These are phyloP conservation scores for Amazona vittata DNA, from an alignment of 2,113 vertebrate genomes.

Conservation along the genomic window DNA sequence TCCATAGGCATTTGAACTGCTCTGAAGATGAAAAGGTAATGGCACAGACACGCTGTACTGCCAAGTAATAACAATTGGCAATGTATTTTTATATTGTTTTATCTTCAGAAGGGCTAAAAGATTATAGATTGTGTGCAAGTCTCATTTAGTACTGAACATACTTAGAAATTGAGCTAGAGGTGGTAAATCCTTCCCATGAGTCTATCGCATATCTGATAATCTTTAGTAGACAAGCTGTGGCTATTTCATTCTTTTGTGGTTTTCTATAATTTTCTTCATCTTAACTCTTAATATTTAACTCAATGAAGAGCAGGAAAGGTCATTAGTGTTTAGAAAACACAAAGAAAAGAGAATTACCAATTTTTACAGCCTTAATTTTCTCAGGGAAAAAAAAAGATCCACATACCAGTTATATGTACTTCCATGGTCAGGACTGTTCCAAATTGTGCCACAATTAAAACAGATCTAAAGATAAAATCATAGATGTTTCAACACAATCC, in stretches of 20 bases:
- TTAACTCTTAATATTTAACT: background rate
- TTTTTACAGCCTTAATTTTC: background rate
- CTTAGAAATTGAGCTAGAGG: background rate
- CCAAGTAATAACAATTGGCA: background rate
- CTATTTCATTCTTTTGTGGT: background rate
- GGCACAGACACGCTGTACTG: background rate
- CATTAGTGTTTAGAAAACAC: background rate
- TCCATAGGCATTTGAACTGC: background rate
- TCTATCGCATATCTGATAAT: background rate
- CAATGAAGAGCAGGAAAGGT: background rate
- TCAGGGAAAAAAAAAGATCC: background rate
- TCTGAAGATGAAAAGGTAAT: background rate
- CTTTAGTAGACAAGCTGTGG: background rate
- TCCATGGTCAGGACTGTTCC: background rate
- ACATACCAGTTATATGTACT: background rate
- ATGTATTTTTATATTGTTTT: background rate
- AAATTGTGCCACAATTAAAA: background rate
- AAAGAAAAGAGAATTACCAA: background rate
- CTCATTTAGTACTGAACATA: background rate
- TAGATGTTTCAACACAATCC: background rate
- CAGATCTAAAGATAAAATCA: background rate
- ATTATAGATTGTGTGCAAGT: background rate
- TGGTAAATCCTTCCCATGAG: background rate
- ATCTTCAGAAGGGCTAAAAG: background rate
- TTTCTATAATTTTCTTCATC: background rate